Percentiles rank a stretch among this genome's conserved stretches.
These are phyloP conservation scores for Trichomalopsis sarcophagae DNA, from an alignment of 1,140 invertebrate species.

Conservation along the genomic window DNA sequence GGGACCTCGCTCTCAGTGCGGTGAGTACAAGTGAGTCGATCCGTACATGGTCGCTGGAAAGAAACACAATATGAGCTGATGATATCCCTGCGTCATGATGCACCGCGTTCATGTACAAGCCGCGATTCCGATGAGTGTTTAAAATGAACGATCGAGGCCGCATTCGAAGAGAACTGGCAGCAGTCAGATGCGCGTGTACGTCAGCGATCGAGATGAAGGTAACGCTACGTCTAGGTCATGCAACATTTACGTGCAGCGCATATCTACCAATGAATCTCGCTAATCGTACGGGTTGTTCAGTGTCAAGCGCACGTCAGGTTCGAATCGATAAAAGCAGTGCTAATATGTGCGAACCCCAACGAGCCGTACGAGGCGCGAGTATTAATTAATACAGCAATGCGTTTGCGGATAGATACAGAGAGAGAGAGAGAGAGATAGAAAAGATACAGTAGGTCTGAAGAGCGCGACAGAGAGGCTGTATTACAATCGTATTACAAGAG, in stretches of 20 bases:
- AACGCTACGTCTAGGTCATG: slow-evolving; percentile 51
- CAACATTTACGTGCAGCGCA: slow-evolving; percentile 55
- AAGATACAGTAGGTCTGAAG: background rate
- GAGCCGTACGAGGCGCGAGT: background rate
- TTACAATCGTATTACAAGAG: background rate
- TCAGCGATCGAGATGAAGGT: slow-evolving; percentile 3
- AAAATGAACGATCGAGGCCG: slow-evolving; percentile 44
- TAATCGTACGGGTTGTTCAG: background rate
- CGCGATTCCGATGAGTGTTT: background rate
- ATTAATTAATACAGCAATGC: too few species aligned
- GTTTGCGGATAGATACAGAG: background rate
- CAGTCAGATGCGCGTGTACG: background rate
- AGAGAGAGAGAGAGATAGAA: background rate
- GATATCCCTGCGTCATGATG: slow-evolving; percentile 28
- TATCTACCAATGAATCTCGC: background rate
- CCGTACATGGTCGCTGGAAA: slow-evolving; percentile 72
- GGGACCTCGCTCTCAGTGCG: slow-evolving; percentile 67
- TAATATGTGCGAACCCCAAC: background rate
- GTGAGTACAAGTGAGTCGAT: slow-evolving; percentile 68
- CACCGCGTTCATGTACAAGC: slow-evolving; percentile 41
- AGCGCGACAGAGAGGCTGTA: background rate
- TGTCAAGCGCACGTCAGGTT: background rate
- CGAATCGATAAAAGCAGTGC: background rate
- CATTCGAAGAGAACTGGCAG: background rate
- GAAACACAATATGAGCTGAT: slow-evolving; percentile 64